These are phyloP conservation scores for Butorides virescens DNA, from an alignment of 2,113 vertebrate genomes.

Conservation along the genomic window DNA sequence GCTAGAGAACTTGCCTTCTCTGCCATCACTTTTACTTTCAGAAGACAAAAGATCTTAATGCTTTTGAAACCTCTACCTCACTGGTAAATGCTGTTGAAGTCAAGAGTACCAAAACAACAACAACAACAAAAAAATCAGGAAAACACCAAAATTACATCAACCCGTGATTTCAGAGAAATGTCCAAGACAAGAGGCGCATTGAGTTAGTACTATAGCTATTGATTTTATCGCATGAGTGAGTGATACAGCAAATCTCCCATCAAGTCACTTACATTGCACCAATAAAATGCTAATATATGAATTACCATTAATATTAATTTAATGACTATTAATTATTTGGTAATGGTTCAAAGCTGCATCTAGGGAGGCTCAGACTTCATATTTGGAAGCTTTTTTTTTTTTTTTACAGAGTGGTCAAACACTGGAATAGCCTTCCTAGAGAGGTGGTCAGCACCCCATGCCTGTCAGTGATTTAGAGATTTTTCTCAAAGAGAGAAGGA, in stretches of 20 bases:
- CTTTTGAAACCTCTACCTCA: not conserved
- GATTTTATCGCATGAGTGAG: not conserved
- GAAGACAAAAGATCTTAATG: not conserved
- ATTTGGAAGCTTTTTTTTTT: not conserved
- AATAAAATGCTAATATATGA: not conserved
- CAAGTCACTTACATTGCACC: not conserved
- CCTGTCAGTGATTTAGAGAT: not conserved
- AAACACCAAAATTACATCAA: not conserved
- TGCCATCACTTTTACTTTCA: not conserved
- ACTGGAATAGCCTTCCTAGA: not conserved
- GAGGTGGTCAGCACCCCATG: too few relatives aligned
- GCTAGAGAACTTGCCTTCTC: not conserved
- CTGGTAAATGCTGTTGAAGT: not conserved
- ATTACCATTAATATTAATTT: not conserved
- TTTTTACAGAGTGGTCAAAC: not conserved
- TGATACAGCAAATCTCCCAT: not conserved
- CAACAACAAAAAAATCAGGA: rapidly evolving
- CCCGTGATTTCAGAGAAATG: not conserved
- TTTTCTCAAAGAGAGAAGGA: not conserved
- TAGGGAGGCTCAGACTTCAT: not conserved
- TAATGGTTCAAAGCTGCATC: not conserved
- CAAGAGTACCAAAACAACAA: not conserved
- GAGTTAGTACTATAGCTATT: not conserved
- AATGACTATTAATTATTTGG: not conserved
- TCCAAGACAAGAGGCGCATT: not conserved